A percentile compares a stretch with the other conserved stretches of the same genome.
Evolutionary conservation across 2,113 vertebrate genomes (phyloP).

Genomic region (Pterocles gutturalis): DNA sequence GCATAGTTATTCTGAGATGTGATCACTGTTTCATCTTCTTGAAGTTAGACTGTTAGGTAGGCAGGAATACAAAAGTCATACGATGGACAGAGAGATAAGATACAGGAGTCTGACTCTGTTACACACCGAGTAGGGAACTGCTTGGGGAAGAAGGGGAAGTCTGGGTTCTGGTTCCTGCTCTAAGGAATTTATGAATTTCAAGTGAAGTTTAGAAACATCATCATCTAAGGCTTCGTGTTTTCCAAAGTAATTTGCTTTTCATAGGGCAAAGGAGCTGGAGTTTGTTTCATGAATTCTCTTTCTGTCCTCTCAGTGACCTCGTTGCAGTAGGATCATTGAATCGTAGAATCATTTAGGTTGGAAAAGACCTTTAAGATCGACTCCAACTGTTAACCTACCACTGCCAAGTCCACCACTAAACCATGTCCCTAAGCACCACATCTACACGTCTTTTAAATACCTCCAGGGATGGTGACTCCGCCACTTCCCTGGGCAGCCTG

Average conservation of each 20-base stretch:
- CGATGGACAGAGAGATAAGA: not conserved
- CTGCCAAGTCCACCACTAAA: too few species aligned
- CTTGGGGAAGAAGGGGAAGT: not conserved
- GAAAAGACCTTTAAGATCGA: too few species aligned
- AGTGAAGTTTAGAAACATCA: not conserved
- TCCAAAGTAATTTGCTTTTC: not conserved
- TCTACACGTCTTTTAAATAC: too few species aligned
- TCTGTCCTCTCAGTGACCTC: not conserved
- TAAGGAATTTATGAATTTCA: not conserved
- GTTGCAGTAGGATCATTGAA: not conserved
- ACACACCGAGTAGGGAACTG: rapidly evolving
- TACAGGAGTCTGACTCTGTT: not conserved
- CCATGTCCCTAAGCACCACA: too few species aligned
- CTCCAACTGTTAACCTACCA: too few species aligned
- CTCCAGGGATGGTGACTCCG: too few species aligned
- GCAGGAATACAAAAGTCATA: not conserved
- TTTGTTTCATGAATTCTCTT: not conserved
- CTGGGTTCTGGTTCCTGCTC: not conserved
- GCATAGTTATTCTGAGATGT: not conserved
- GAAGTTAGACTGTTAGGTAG: not conserved
- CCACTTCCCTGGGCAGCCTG: too few species aligned
- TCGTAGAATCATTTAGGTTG: too few species aligned
- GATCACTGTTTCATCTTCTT: not conserved
- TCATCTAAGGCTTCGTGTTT: not conserved
- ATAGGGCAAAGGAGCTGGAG: not conserved